Evolutionary conservation across 2,888 invertebrate genomes (phyloP).

Genomic region (Melanargia galathea): DNA sequence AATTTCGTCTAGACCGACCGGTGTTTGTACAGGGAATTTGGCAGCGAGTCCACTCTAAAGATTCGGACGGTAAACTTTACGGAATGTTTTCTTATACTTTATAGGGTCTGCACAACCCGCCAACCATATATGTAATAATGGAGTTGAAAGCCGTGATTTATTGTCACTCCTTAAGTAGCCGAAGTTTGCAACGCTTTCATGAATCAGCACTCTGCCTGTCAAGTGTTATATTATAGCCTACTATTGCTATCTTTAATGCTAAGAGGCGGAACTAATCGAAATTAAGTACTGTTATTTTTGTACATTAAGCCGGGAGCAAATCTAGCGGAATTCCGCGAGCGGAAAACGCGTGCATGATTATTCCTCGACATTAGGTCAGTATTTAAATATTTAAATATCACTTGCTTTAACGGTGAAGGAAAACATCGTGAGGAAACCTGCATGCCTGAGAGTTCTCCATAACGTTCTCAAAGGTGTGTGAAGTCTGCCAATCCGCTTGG

Average conservation of each 20-base stretch:
- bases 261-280: slow-evolving; percentile 9
- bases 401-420: too few relatives aligned
- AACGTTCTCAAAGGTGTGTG: too few relatives aligned
- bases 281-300: neutral
- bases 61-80: slow-evolving; percentile 35
- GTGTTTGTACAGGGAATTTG: slow-evolving; percentile 35
- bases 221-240: neutral
- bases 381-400: too few relatives aligned
- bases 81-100: slow-evolving; percentile 34
- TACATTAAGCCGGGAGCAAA: too few relatives aligned
- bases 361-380: too few relatives aligned
- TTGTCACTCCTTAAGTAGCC: slow-evolving; percentile 23
- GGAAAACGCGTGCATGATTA: too few relatives aligned
- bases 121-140: slow-evolving; percentile 29
- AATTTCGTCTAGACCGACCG: slow-evolving; percentile 35
- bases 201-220: slow-evolving; percentile 22
- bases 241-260: slow-evolving; percentile 6
- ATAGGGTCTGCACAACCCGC: slow-evolving; percentile 26
- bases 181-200: slow-evolving; percentile 23
- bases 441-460: too few relatives aligned
- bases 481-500: too few relatives aligned
- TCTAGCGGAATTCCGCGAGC: too few relatives aligned
- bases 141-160: slow-evolving; percentile 28
- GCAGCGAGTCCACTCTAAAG: slow-evolving; percentile 34
- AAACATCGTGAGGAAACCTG: too few relatives aligned